A percentile compares a stretch with the other conserved stretches of the same genome.
Conservation (phyloP, 2,888 invertebrate species). For the Bhutanitis thaidina region DNA sequence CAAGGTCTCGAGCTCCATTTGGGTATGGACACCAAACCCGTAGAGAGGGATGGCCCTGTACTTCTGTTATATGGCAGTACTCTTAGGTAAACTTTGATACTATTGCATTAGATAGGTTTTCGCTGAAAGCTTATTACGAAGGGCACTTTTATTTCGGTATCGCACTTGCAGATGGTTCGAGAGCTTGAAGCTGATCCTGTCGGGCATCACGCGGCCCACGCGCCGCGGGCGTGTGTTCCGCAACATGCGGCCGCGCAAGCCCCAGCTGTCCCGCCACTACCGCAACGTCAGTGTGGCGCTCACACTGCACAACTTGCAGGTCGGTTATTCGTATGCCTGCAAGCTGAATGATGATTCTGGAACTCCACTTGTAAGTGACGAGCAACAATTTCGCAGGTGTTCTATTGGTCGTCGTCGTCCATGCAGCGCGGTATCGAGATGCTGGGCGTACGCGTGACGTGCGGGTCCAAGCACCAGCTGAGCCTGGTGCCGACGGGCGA, state of each 20-base stretch:
- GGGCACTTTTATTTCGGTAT: neutral
- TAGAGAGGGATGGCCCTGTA: conserved; percentile 82
- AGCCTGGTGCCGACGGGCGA: conserved; percentile 87
- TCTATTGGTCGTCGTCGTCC: conserved; percentile 99
- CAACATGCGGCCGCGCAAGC: conserved; percentile 90
- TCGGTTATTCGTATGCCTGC: too few species aligned
- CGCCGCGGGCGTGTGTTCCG: conserved; percentile 93
- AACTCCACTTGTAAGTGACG: too few species aligned
- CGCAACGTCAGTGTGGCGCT: conserved; percentile 91
- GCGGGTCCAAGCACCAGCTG: conserved; percentile 88
- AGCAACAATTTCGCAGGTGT: too few species aligned
- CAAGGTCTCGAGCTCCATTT: conserved; percentile 67
- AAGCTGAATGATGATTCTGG: too few species aligned
- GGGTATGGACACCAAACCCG: conserved; percentile 68
- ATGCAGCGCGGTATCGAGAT: conserved; percentile 95
- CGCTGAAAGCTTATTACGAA: too few species aligned
- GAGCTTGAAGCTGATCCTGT: conserved; percentile 94
- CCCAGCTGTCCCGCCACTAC: conserved; percentile 95
- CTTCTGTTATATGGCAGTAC: conserved; percentile 95
- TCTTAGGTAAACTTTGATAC: conserved; percentile 73
- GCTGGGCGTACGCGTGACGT: conserved; percentile 88
- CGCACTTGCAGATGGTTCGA: conserved; percentile 88
- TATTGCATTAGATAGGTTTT: too few species aligned
- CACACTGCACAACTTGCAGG: conserved; percentile 91
- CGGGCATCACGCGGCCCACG: conserved; percentile 96